Evolutionary conservation across 1,140 invertebrate genomes (phyloP).

Genomic region (Drosophila nigrodunni): DNA sequence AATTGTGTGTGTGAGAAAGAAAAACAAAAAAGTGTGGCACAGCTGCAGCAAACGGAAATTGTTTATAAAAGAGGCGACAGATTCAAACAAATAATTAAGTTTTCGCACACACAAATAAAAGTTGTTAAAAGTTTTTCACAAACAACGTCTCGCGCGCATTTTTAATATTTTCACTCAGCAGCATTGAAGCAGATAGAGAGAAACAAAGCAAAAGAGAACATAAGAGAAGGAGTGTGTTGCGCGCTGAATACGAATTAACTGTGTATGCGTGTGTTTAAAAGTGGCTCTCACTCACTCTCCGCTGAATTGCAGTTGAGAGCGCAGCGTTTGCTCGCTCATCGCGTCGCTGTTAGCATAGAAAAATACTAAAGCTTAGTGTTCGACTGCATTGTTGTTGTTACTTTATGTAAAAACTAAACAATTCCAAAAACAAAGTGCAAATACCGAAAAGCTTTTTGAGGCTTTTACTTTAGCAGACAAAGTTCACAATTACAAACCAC

Average conservation of each 20-base stretch:
- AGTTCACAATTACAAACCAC: conserved; percentile 6
- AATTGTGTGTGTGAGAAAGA: conserved; percentile 13
- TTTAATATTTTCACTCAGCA: conserved; percentile 67
- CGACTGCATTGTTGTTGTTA: conserved; percentile 51
- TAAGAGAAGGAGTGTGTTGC: conserved; percentile 24
- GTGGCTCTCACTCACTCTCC: conserved; percentile 11
- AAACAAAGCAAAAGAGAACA: conserved; percentile 29
- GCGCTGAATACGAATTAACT: conserved; percentile 19
- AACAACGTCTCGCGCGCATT: conserved; percentile 73
- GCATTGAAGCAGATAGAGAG: conserved; percentile 27
- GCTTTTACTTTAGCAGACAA: conserved; percentile 10
- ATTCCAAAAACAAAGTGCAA: conserved; percentile 36
- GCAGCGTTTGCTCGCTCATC: conserved; percentile 20
- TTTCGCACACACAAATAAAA: conserved; percentile 12
- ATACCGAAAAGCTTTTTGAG: conserved; percentile 41
- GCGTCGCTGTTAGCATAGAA: conserved; percentile 31
- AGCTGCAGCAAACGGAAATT: conserved; percentile 16
- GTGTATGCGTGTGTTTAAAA: conserved; percentile 2
- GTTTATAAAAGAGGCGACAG: conserved; percentile 10
- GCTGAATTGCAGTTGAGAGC: conserved; percentile 44
- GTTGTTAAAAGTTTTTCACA: conserved; percentile 46
- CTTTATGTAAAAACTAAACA: conserved; percentile 45
- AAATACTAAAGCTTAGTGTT: conserved; percentile 51
- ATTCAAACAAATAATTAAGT: conserved; percentile 32
- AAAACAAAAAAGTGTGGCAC: conserved; percentile 12